Percentiles rank a stretch among this genome's conserved stretches.
These are phyloP conservation scores for Herpetotheres cachinnans DNA, from an alignment of 2,113 vertebrate genomes.

Conservation along the genomic window DNA sequence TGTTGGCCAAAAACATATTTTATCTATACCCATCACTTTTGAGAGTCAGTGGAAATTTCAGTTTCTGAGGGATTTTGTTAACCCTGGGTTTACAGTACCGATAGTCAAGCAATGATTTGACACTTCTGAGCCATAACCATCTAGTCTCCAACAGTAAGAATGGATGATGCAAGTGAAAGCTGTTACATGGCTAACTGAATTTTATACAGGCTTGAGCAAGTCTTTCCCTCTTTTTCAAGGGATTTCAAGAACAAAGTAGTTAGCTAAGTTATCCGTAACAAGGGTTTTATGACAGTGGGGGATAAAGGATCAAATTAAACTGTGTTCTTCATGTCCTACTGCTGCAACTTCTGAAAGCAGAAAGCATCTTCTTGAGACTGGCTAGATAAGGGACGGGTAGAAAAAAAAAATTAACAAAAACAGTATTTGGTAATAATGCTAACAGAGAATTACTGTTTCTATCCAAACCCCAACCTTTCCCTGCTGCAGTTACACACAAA, in stretches of 20 bases:
- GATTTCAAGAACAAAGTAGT: neutral
- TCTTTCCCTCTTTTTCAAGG: neutral
- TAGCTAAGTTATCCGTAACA: neutral
- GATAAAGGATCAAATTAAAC: neutral
- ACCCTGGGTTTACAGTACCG: neutral
- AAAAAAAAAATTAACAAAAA: neutral
- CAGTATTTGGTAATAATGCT: neutral
- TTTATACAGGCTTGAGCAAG: neutral
- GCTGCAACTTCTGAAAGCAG: neutral
- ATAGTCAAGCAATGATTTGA: neutral
- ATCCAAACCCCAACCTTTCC: constrained; percentile 20
- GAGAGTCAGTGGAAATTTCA: neutral
- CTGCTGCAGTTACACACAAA: constrained; percentile 21
- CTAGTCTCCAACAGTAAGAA: neutral
- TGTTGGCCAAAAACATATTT: neutral
- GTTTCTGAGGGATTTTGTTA: neutral
- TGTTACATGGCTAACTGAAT: neutral
- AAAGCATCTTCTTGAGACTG: neutral
- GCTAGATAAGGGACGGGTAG: neutral
- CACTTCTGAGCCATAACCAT: neutral
- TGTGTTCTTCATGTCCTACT: neutral
- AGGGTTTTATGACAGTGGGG: neutral
- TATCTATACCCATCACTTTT: neutral
- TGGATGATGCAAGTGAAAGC: neutral
- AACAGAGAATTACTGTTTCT: neutral